Percentiles rank a stretch among this genome's conserved stretches.
Evolutionary conservation across 2,797 vertebrate species (phyloP).

Genomic region (Hoplostethus atlanticus): DNA sequence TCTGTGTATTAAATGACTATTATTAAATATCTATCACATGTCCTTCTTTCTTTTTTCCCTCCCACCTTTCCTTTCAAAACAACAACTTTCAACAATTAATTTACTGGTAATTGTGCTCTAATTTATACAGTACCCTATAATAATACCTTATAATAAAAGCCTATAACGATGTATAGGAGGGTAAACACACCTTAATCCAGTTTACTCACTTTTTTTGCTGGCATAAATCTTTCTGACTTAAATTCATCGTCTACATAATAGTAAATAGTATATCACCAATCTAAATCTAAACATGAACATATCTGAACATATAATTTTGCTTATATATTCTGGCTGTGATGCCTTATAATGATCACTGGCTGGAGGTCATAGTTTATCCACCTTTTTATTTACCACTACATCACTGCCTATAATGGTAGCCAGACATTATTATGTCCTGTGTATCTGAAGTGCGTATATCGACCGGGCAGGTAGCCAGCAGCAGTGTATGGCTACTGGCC

Average conservation of each 20-base stretch:
- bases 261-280: neutral
- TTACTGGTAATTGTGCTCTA: no score
- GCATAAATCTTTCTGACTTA: neutral
- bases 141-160: neutral
- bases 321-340: neutral
- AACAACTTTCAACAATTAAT: no score
- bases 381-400: neutral
- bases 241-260: neutral
- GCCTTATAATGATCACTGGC: neutral
- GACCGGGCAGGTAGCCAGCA: neutral
- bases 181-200: no score
- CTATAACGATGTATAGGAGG: neutral
- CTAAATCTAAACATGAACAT: neutral
- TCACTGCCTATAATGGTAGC: neutral
- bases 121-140: no score
- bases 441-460: neutral
- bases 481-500: slow-evolving; percentile 39
- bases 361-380: neutral
- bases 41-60: no score
- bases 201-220: no score
- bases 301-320: neutral
- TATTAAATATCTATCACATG: no score
- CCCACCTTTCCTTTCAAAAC: no score
- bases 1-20: no score
- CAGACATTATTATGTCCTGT: no score